Evolutionary conservation across 2,113 vertebrate genomes (phyloP).

Genomic region (Murina feae): DNA sequence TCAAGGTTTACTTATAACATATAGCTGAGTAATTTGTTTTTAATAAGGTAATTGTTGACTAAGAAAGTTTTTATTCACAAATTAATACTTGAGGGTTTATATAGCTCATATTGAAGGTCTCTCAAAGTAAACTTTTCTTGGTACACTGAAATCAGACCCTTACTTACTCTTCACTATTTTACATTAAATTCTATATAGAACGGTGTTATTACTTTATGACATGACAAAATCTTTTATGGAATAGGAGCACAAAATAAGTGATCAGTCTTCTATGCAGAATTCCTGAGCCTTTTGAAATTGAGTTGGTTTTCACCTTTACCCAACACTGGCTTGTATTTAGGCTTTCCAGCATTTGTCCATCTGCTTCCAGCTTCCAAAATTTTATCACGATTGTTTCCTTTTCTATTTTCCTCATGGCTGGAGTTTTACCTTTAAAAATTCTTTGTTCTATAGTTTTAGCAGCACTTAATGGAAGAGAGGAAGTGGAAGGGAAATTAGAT

Average conservation of each 20-base stretch:
- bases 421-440: not conserved
- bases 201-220: not conserved
- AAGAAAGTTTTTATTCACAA: not conserved
- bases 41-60: not conserved
- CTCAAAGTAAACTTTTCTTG: not conserved
- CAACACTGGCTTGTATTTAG: not conserved
- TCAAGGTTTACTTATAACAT: not conserved
- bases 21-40: not conserved
- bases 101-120: not conserved
- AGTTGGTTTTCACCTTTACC: not conserved
- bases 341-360: not conserved
- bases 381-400: not conserved
- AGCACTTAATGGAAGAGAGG: not conserved
- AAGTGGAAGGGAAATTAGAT: not conserved
- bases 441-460: constrained; percentile 5
- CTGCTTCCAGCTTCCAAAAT: not conserved
- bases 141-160: not conserved
- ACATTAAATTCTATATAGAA: not conserved
- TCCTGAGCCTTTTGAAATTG: not conserved
- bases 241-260: not conserved
- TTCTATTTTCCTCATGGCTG: not conserved
- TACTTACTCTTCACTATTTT: not conserved
- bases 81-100: not conserved
- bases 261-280: not conserved
- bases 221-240: not conserved